phyloP scores from a whole-genome alignment of 2,113 vertebrate genomes.

The Pomatostomus ruficeps region DNA sequence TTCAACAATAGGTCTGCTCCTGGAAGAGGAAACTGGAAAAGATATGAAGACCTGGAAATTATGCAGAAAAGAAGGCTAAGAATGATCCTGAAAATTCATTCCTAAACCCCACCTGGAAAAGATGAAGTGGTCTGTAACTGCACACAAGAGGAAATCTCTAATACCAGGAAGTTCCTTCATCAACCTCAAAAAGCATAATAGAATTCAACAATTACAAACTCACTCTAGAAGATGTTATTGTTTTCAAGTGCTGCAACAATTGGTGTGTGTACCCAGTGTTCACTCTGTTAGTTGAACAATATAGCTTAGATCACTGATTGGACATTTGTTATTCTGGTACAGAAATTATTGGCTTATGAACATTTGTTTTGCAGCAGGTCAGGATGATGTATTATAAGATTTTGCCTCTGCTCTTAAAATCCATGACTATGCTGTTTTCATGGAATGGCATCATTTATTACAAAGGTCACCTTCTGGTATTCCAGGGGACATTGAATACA shows the following conservation, averaged over 20 bases:
- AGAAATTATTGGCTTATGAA: not conserved
- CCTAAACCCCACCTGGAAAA: not conserved
- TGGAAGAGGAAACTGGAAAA: not conserved
- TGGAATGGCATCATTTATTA: not conserved
- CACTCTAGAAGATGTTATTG: not conserved
- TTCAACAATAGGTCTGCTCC: not conserved
- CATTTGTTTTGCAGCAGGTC: not conserved
- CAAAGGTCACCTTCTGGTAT: not conserved
- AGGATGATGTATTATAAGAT: not conserved
- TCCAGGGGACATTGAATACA: not conserved
- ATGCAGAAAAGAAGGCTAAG: not conserved
- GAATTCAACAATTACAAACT: not conserved
- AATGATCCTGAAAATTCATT: not conserved
- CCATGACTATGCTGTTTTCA: not conserved
- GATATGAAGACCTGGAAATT: not conserved
- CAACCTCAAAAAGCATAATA: not conserved
- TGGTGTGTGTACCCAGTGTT: accelerated
- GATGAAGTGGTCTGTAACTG: not conserved
- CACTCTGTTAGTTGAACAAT: not conserved
- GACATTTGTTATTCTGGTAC: not conserved
- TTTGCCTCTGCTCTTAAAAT: not conserved
- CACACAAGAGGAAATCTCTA: not conserved
- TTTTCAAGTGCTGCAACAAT: not conserved
- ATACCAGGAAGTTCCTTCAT: not conserved
- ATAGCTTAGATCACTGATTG: not conserved